Percentiles rank a stretch among this genome's conserved stretches.
phyloP scores from a whole-genome alignment of 2,113 vertebrate species.

The Edolisoma coerulescens region DNA sequence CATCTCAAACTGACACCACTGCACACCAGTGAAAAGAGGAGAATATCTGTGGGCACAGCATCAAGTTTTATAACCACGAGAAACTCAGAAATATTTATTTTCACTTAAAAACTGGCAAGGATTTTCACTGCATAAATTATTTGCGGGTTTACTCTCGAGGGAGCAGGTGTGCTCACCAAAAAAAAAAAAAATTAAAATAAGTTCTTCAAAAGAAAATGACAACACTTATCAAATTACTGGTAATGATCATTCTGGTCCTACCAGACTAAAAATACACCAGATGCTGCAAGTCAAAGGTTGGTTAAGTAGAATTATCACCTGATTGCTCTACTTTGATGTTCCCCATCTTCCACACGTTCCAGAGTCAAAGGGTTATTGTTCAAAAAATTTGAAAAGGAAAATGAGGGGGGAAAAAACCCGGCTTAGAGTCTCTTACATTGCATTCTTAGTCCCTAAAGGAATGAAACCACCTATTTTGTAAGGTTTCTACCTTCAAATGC shows the following conservation, averaged over 20 bases:
- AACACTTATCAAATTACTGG: neutral
- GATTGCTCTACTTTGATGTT: neutral
- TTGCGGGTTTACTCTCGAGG: neutral
- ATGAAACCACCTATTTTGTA: neutral
- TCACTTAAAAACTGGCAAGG: neutral
- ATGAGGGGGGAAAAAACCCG: fast-evolving
- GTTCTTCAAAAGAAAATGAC: neutral
- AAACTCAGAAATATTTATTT: neutral
- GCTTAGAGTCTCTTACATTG: neutral
- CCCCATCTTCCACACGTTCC: neutral
- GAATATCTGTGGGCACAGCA: neutral
- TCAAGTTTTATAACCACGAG: neutral
- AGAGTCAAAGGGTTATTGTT: neutral
- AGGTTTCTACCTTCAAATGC: neutral
- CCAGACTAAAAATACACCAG: neutral
- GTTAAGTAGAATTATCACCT: neutral
- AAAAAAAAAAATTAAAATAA: neutral
- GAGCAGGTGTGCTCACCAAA: neutral
- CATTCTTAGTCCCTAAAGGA: neutral
- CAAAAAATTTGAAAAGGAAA: neutral
- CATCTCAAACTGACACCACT: neutral
- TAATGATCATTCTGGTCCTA: neutral
- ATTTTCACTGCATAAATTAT: neutral
- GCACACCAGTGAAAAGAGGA: neutral
- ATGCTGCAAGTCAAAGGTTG: neutral